Base-by-base conservation (phyloP, 53 echinoderm and acorn worm species). In the Holothuria leucospilota region DNA sequence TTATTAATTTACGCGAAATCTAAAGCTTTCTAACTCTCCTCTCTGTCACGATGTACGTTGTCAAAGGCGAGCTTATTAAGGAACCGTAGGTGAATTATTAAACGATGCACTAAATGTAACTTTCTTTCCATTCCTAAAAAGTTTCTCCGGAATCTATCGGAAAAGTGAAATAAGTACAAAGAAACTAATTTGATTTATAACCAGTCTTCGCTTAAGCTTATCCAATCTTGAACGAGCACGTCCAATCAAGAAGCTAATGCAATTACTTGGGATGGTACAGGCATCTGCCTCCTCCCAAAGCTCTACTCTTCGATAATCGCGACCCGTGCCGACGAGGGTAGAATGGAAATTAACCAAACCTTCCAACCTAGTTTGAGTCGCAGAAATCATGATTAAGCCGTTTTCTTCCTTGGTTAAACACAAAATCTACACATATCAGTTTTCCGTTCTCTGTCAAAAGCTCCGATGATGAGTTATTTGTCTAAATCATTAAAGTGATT, bases 351-450 rank as follows among this genome's bases (percentile, higher is more conserved):
- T 75, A 75, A 75, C 49, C 51, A 27, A 42, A 52, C 52, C 75
- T 42, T 75, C 75, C 75, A 75, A 75, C 75, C 75, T 52, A 75
- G 75, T 51, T 75, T 51, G 52, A 75, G 26, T 75, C 39, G 13
- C 4, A 52, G n/a, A 75, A 75, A 75, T 75, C 75, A 75, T 75
- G 75, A 75, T 49, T 75, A 75, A 75, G 75, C 75, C 75, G 24
- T 75, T 75, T 52, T 75, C 52, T 75, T 52, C 51, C 75, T 75
- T 75, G 52, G 75, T 75, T 75, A 75, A 75, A 75, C 75, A 75
- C 75, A 51, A n/a, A 75, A 46, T 75, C 52, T 75, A 24, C 72
- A 75, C 56, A 56, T 56, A 56, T 56, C 56, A 18, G 56, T 56
- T 56, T 74, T 74, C 51, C 39, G 27, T 42, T 74, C 51, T 74